Evolutionary conservation across 2,888 invertebrate genomes (phyloP).

Genomic region (Calephelis perditalis): DNA sequence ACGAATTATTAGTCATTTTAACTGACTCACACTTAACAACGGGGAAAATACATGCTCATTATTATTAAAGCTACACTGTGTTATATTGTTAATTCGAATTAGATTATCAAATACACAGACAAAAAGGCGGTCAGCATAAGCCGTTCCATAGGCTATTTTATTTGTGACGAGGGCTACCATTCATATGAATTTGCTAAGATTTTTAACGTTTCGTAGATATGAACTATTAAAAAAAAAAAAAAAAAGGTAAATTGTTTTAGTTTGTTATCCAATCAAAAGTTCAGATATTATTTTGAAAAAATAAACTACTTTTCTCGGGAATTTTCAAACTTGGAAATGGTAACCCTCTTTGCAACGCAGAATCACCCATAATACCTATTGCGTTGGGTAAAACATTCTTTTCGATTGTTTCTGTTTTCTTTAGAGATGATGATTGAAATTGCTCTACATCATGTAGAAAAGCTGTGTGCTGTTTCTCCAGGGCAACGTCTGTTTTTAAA

Average conservation of each 20-base stretch:
- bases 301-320: not conserved
- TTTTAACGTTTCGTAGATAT: too few species aligned
- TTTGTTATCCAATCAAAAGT: too few species aligned
- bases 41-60: constrained; percentile 41
- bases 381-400: constrained; percentile 91
- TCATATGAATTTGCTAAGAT: too few species aligned
- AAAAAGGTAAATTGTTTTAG: not conserved
- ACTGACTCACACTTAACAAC: constrained; percentile 6
- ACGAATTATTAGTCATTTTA: not conserved
- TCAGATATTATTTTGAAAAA: not conserved
- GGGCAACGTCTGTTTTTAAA: constrained; percentile 79
- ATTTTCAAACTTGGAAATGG: not conserved
- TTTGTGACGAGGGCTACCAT: not conserved
- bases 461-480: constrained; percentile 86
- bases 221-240: not conserved
- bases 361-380: constrained; percentile 80
- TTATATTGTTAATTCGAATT: constrained; percentile 12
- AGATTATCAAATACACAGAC: constrained; percentile 17
- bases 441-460: constrained; percentile 86
- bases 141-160: constrained; percentile 14
- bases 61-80: constrained; percentile 22
- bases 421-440: constrained; percentile 86
- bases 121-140: constrained; percentile 13
- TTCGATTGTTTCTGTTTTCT: constrained; percentile 88
- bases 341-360: constrained; percentile 1